Percentiles rank a stretch among this genome's conserved stretches.
These are phyloP conservation scores for Sclerodermus sp. DNA, from an alignment of 2,888 invertebrate genomes.

Conservation along the genomic window DNA sequence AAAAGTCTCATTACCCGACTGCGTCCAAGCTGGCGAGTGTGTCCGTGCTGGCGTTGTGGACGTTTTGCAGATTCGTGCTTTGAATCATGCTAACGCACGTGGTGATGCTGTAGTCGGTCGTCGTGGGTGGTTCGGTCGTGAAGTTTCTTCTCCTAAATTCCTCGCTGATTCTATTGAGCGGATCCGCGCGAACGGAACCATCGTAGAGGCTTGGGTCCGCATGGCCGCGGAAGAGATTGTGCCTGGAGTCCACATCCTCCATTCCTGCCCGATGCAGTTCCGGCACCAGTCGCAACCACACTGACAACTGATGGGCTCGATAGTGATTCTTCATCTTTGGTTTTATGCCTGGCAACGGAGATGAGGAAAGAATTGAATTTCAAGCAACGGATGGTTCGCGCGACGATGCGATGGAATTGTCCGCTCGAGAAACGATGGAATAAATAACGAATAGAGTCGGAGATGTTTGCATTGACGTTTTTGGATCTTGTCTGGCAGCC, in stretches of 20 bases:
- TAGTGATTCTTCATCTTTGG: constrained; percentile 91
- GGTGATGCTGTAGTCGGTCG: constrained; percentile 71
- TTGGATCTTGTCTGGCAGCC: neutral
- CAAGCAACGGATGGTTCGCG: too few species aligned
- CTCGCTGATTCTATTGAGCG: constrained; percentile 69
- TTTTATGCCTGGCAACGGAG: constrained; percentile 73
- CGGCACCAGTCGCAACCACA: constrained; percentile 92
- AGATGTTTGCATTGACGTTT: neutral
- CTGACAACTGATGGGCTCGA: constrained; percentile 90
- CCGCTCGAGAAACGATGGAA: too few species aligned
- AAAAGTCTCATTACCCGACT: constrained; percentile 60
- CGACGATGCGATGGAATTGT: too few species aligned
- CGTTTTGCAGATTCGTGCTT: constrained; percentile 62
- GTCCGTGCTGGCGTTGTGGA: constrained; percentile 71
- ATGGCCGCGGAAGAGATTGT: constrained; percentile 88
- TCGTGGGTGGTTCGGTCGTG: constrained; percentile 68
- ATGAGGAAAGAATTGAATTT: too few species aligned
- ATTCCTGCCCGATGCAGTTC: constrained; percentile 86
- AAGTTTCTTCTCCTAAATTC: constrained; percentile 64
- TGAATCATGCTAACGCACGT: constrained; percentile 70
- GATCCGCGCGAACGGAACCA: constrained; percentile 83
- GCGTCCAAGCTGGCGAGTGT: constrained; percentile 79
- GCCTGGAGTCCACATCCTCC: constrained; percentile 84
- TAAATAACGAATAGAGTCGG: too few species aligned
- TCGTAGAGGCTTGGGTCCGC: constrained; percentile 88